Conservation (phyloP, 1,140 invertebrate species). For the Drosophila tropicalis region DNA sequence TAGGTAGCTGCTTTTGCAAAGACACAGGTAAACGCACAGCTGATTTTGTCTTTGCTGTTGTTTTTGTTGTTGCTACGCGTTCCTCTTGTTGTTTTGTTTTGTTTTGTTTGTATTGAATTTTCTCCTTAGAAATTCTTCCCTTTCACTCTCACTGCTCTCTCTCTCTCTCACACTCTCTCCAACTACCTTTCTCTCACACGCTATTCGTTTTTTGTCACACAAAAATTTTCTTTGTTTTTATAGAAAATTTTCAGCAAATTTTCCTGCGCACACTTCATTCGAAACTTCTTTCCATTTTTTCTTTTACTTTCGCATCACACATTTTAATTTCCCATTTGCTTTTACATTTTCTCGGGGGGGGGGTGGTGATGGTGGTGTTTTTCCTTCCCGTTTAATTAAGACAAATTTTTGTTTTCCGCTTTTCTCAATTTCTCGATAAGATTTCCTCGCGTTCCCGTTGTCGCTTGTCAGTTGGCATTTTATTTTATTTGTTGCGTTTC, state of each 20-base stretch:
- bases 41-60: not conserved
- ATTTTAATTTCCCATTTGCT: conserved; percentile 6
- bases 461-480: conserved; percentile 15
- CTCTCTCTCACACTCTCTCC: conserved; percentile 6
- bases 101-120: conserved; percentile 76
- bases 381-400: conserved; percentile 40
- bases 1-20: conserved; percentile 29
- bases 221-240: not conserved
- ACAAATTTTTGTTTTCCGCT: conserved; percentile 38
- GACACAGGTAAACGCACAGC: conserved; percentile 26
- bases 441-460: conserved; percentile 3
- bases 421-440: conserved; percentile 1
- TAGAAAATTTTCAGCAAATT: conserved; percentile 51
- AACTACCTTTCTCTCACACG: conserved; percentile 29
- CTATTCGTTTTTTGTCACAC: not conserved
- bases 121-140: conserved; percentile 43
- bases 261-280: conserved; percentile 64
- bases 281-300: not conserved
- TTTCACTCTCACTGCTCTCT: conserved; percentile 11
- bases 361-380: not conserved
- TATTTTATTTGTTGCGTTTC: conserved; percentile 3
- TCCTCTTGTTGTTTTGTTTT: conserved; percentile 58
- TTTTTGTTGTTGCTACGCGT: conserved; percentile 16
- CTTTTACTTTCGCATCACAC: conserved; percentile 20
- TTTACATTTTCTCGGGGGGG: conserved; percentile 2